Evolutionary conservation across 2,888 invertebrate species (phyloP).

Genomic region (Thymelicus acteon): DNA sequence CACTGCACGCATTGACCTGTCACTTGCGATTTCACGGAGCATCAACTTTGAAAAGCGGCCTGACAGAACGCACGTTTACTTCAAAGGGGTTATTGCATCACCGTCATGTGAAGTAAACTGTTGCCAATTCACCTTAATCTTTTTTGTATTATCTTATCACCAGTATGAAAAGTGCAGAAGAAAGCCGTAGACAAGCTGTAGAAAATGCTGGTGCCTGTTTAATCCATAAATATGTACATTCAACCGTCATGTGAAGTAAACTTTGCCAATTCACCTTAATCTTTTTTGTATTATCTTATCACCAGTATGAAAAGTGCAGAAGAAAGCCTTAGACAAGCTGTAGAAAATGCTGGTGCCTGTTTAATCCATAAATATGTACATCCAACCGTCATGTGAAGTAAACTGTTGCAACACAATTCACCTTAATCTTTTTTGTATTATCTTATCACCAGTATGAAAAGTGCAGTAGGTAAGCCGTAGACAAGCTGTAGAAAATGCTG

Average conservation of each 20-base stretch:
- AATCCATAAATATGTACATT: no score
- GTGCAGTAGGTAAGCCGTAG: no score
- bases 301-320: no score
- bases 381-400: constrained; percentile 6
- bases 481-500: no score
- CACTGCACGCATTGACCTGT: constrained; percentile 72
- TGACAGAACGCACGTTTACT: constrained; percentile 43
- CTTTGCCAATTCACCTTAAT: not conserved
- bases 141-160: not conserved
- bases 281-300: not conserved
- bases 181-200: no score
- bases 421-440: not conserved
- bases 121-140: not conserved
- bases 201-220: no score
- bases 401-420: not conserved
- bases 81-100: constrained; percentile 41
- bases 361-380: no score
- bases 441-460: no score
- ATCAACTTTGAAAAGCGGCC: constrained; percentile 63
- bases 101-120: constrained; percentile 3
- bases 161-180: no score
- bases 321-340: no score
- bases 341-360: no score
- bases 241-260: constrained; percentile 4
- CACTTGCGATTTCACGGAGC: constrained; percentile 70